Evolutionary conservation across 2,113 vertebrate species (phyloP), one percentile per base, ranked within the genome.

Genomic region (Callocephalon fimbriatum): DNA sequence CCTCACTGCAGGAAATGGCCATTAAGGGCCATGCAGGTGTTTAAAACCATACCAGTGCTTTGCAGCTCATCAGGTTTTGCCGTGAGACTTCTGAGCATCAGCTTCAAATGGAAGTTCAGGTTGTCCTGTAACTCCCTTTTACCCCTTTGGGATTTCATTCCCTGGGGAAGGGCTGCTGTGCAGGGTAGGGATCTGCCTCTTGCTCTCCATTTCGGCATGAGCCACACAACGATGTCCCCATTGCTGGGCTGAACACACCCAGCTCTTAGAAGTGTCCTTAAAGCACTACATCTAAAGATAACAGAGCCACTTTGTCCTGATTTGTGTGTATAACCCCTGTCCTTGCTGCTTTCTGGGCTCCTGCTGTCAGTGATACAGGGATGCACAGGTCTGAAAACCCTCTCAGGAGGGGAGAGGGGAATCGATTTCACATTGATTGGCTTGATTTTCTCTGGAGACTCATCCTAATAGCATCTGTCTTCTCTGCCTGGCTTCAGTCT

Each of bases 201-300:
- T 2, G 37, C 51, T 45, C 44, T 10, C n/a, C 16, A 0, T 37
- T 35, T 50, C 68, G 14, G 20, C 5, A 0, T 22, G 32, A 80
- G 59, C 59, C 68, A 10, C 22, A 0, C 1, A 8, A 1, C 2
- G 7, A 20, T 7, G 38, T 19, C 51, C 44, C 61, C 6, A 0
- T 10, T 4, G 53, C 68, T 45, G 4, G 2, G 54, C 40, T 23
- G 51, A n/a, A 10, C 16, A 1, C 59, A 16, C 37, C 45, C 5
- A 72, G 32, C 0, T 0, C 44, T 45, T 6, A 4, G 4, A 29
- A 17, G 38, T 1, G 13, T 35, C 17, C 26, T 50, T 29, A 15
- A 15, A 26, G 32, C 3, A 0, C 8, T 4, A 25, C 15, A 9
- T 6, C 32, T 26, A 15, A 26, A 22, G 19, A 8, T 19, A 32